A percentile compares a stretch with the other conserved stretches of the same genome.
Evolutionary conservation across 2,888 invertebrate genomes (phyloP).

Genomic region (Nowickia ferox): DNA sequence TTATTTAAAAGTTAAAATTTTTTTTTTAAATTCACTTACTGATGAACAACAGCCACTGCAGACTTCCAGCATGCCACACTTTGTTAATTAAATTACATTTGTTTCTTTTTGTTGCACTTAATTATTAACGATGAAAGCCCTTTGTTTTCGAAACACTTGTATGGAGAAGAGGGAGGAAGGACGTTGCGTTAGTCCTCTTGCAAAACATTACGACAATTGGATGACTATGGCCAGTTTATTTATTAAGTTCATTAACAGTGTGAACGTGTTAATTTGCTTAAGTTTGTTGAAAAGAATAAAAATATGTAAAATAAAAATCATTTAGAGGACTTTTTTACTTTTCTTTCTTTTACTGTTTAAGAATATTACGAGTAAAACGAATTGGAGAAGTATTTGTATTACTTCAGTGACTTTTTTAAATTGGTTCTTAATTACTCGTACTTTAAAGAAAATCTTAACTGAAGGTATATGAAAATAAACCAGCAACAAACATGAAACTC

Average conservation of each 20-base stretch:
- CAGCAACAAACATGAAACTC: too few species aligned
- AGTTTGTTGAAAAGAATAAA: conserved; percentile 27
- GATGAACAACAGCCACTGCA: background rate
- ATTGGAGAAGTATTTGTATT: too few species aligned
- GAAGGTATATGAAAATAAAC: too few species aligned
- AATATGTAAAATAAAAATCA: conserved; percentile 19
- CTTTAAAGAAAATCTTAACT: too few species aligned
- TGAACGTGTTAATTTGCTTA: conserved; percentile 67
- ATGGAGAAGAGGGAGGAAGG: background rate
- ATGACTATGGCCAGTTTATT: conserved; percentile 6
- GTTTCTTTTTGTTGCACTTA: conserved; percentile 40
- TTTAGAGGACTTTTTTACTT: background rate
- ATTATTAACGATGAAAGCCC: conserved; percentile 34
- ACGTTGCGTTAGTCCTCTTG: background rate
- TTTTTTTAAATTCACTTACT: background rate
- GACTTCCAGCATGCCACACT: conserved; percentile 9
- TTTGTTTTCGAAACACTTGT: background rate
- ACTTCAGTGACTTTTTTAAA: too few species aligned
- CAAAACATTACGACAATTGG: conserved; percentile 27
- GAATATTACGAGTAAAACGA: too few species aligned
- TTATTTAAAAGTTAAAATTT: background rate
- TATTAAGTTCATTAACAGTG: conserved; percentile 57
- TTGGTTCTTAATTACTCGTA: too few species aligned
- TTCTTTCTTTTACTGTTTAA: background rate
- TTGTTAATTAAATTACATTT: conserved; percentile 49